phyloP scores from a whole-genome alignment of 2,113 vertebrate species.

The Furnarius figulus region DNA sequence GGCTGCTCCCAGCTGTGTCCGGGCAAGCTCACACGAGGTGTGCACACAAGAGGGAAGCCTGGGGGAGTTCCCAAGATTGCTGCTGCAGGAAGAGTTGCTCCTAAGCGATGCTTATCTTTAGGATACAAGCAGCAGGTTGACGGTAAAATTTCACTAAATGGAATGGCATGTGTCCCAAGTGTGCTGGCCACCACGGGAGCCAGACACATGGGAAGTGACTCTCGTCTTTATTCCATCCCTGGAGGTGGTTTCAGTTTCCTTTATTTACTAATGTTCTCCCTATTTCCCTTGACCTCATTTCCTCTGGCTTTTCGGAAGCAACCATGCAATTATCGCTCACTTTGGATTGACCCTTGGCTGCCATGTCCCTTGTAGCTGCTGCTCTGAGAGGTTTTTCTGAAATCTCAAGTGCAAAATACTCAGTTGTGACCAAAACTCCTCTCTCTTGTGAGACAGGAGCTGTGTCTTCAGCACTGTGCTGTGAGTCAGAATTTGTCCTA shows the following conservation, averaged over 20 bases:
- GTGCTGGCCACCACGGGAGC: slow-evolving; percentile 33
- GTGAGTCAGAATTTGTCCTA: not conserved
- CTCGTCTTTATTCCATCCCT: slow-evolving; percentile 65
- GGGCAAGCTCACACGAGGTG: not conserved
- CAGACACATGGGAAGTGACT: slow-evolving; percentile 68
- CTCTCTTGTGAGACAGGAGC: not conserved
- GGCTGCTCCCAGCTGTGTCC: not conserved
- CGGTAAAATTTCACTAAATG: slow-evolving; percentile 50
- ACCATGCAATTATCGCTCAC: slow-evolving; percentile 32
- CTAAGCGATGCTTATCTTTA: slow-evolving; percentile 58
- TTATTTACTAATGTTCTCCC: slow-evolving; percentile 67
- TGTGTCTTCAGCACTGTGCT: not conserved
- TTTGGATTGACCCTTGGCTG: slow-evolving; percentile 33
- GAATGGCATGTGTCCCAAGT: slow-evolving; percentile 57
- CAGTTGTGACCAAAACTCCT: not conserved
- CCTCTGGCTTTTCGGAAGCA: slow-evolving; percentile 52
- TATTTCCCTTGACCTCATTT: slow-evolving; percentile 70
- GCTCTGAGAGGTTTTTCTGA: not conserved
- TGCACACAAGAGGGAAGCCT: slow-evolving; percentile 31
- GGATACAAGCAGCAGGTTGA: slow-evolving; percentile 57
- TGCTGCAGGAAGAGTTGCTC: slow-evolving; percentile 53
- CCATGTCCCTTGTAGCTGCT: not conserved
- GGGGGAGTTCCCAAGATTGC: slow-evolving; percentile 35
- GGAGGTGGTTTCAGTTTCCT: slow-evolving; percentile 64
- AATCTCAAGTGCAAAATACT: slow-evolving; percentile 10